Evolutionary conservation across 2,797 vertebrate species (phyloP), one percentile per base, ranked within the genome.

Genomic region (Poecilia gillii): DNA sequence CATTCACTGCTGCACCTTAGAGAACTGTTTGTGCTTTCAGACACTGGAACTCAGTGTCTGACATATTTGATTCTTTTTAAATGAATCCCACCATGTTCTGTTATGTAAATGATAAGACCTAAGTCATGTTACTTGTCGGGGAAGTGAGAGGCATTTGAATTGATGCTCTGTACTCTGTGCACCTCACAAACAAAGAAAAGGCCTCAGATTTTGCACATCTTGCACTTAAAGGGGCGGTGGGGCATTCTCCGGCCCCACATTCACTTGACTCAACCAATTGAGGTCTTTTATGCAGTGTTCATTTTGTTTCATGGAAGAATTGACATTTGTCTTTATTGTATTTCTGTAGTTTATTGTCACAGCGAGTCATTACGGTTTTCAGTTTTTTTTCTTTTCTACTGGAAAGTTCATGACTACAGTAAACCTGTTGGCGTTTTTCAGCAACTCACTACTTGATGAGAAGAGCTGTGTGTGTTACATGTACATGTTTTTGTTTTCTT

Each of bases 1-100:
- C 82, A 85, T 81, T 93, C 89, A 94, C 91, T 92, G 85, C 90
- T 86, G 93, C 93, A 95, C 93, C 91, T 94, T 93, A 92, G 87
- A 85, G 68, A 64, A 84, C 77, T 83, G 77, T 84, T 77, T 71
- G 74, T 82, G 83, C 86, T 92, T 92, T 82, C 84, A 80, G 81
- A 89, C 90, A 84, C 83, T 91, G 90, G 85, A 83, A 78, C 72
- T 81, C 83, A 86, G 87, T 89, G 87, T 78, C 51, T 25, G 51
- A 82, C 75, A 73, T 82, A 39, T 14, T 82, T 78, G 70, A 36
- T 80, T 87, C 77, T 85, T 81, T 84, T 87, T 57, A 66, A 77
- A 79, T 72, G 66, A 86, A 73, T 86, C 77, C 80, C 71, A 25
- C 80, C 78, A 53, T 82, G 49, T 87, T 86, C 7, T 87, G 71